Evolutionary conservation across 2,888 invertebrate species (phyloP), one percentile per base, ranked within the genome.

Genomic region (Erebia aethiops): DNA sequence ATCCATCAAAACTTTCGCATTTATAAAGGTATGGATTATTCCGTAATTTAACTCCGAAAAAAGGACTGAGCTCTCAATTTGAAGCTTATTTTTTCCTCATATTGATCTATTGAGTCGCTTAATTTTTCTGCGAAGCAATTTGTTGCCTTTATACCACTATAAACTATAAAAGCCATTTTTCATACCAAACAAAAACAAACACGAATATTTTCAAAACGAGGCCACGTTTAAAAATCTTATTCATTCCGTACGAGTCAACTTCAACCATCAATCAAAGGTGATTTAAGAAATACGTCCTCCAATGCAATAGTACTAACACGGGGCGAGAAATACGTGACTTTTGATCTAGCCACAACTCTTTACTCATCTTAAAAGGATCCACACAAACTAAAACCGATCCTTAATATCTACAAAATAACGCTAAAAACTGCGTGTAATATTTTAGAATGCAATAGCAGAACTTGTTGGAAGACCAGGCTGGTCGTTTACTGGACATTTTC

Each of bases 241-340:
- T 69, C 54, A 74, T 67, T n/a, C 67, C 67, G 54, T 52, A 61
- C 61, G 52, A 67, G 67, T 67, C 66, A 65, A 71, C 70, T 18
- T 67, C 69, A 73, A 73, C 72, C 74, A 73, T 82, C 84, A 82
- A 77, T 78, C 80, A 80, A 76, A 73, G 75, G 80, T 81, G 80
- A 83, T 84, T 80, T 80, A 80, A 83, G 79, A 82, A 81, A 81
- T 67, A 79, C 78, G 80, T 79, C 79, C 79, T 79, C 77, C 78
- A 76, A 75, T 75, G 74, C 74, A 75, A 76, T 77, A 74, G 66
- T 74, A 71, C 74, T 46, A 70, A 72, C 72, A 52, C 57, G 73
- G 74, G 77, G 83, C 85, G 82, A 78, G 82, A 83, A 82, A 71
- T 83, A 85, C 84, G 86, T 84, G 85, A 83, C 85, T 81, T 79